Evolutionary conservation across 2,113 vertebrate species (phyloP), one percentile per base, ranked within the genome.

Genomic region (Colinus virginianus): DNA sequence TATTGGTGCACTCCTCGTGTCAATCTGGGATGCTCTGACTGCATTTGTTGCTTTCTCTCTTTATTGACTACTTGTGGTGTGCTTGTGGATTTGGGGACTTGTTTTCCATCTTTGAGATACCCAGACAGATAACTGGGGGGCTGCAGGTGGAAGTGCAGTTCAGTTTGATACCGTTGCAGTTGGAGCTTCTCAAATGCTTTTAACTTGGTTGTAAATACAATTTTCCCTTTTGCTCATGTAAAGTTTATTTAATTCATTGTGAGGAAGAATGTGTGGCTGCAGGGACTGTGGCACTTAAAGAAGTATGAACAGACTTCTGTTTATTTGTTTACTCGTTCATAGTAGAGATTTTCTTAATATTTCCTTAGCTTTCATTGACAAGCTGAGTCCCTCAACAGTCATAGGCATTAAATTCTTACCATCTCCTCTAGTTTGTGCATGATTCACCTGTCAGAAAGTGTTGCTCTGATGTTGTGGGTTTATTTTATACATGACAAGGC

Each of bases 191-290:
- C 61, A 45, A 87, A 28, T 72, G 69, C 10, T 74, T 71, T 76
- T 34, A 53, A 26, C 11, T 8, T 1, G 1, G 3, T 40, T 30
- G 42, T 55, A 66, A 70, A 77, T 76, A 15, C 22, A 40, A 53
- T 83, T 90, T 0, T 0, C 20, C 26, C 17, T 69, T 79, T 78
- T 3, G 9, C 32, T 6, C n/a, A 34, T 4, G 0, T n/a, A 12
- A 0, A 0, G 48, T 43, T 90, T 78, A 55, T 55, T 56, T 32
- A 15, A 22, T 87, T 62, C 46, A 20, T 56, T 16, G 1, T 0
- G 0, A 49, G 51, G 55, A 67, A n/a, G 20, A 21, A 58, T 62
- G 17, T 62, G 17, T 40, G 9, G 18, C 42, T 51, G 38, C 22
- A 72, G 22, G 30, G 40, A 12, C 14, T 58, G 26, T 53, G 49